Base-by-base conservation (phyloP, 1,140 invertebrate species). In the Drosophila leontia region DNA sequence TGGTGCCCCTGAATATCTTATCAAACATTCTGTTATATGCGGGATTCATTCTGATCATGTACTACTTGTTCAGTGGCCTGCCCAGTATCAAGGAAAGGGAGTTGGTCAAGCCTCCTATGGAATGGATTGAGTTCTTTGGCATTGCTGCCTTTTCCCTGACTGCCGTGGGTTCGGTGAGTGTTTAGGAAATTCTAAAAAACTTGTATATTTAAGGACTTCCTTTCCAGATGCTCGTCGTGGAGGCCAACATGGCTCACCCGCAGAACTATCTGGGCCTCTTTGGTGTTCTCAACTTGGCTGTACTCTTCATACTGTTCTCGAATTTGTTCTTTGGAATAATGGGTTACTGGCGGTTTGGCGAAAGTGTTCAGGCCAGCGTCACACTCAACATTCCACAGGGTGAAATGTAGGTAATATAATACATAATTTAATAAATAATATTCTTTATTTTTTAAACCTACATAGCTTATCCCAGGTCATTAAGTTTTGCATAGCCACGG, bases 81-180 rank as follows among this genome's bases (percentile, higher is more conserved):
- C 76, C 80, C 0, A 47, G 50, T 34, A 44, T 71, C 7, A 26
- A 35, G 1, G 42, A 72, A 1, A 65, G 83, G 0, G 64, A 63
- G 17, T 0, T 88, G 51, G 42, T 29, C 2, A 60, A 65, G 19
- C 76, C 68, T 0, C 83, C 80, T 0, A 3, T 17, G 0, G 68
- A 83, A 37, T 87, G 71, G 72, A 42, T 80, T 6, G 69, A 78
- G 42, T 87, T 87, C 44, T 78, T 88, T 51, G 84, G 83, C 7
- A 87, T 87, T 17, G 84, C 83, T 7, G 76, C 84, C 7, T 87
- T 87, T 26, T 87, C 83, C 0, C 50, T 87, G 0, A 87, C 83
- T 15, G 80, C 83, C 5, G 83, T 87, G 3, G 83, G 84, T 23
- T 87, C 83, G 51, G 83, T 87, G 17, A 63, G 83, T 2, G 9